A percentile compares a stretch with the other conserved stretches of the same genome.
phyloP scores from a whole-genome alignment of 2,113 vertebrate species.

The Stomatorhinus ivindoensis region DNA sequence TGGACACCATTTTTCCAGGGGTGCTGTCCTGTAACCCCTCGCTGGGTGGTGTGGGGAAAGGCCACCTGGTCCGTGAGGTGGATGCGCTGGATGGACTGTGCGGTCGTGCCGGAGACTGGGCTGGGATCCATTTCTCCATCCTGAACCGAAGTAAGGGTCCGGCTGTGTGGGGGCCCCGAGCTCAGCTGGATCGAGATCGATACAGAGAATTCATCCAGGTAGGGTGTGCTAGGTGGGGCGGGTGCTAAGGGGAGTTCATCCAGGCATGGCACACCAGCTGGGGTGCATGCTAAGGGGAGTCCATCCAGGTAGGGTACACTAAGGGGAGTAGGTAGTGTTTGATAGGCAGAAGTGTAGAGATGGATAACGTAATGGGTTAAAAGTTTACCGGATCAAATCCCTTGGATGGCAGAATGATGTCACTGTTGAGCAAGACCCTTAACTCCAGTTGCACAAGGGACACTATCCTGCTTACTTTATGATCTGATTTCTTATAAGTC shows the following conservation, averaged over 20 bases:
- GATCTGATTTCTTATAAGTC: neutral
- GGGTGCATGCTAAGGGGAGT: no score
- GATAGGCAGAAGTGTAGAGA: neutral
- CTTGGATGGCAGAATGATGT: neutral
- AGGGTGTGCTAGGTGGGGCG: neutral
- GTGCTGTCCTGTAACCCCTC: constrained; percentile 94
- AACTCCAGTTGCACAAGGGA: neutral
- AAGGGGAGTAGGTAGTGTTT: neutral
- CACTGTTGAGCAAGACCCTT: neutral
- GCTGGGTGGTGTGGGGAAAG: constrained; percentile 89
- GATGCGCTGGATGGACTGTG: constrained; percentile 92
- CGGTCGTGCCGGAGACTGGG: constrained; percentile 75
- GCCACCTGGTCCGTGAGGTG: constrained; percentile 83
- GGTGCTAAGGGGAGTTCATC: neutral
- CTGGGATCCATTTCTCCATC: constrained; percentile 87
- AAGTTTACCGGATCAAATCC: neutral
- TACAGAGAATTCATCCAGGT: constrained; percentile 86
- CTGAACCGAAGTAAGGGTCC: constrained; percentile 86
- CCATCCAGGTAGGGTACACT: neutral
- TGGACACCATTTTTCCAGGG: constrained; percentile 50
- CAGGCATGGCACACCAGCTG: neutral
- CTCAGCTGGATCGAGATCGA: constrained; percentile 80
- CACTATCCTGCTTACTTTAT: neutral
- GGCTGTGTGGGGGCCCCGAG: constrained; percentile 89
- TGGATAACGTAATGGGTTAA: neutral